These are phyloP conservation scores for Sarcophaga bullata DNA, from an alignment of 1,140 invertebrate species.

Conservation along the genomic window DNA sequence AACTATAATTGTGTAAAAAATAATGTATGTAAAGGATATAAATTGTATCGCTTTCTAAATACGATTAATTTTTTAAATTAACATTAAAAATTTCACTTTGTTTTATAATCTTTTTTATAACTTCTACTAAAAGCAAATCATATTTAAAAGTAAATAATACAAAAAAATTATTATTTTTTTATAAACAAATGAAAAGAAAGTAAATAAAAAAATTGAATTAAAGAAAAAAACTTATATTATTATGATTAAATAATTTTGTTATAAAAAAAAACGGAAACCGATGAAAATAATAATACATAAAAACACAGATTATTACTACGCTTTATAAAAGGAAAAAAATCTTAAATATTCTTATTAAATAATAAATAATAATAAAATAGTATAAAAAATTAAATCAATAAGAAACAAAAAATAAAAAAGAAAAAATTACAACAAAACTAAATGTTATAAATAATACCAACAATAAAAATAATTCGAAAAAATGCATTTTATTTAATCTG, in stretches of 20 bases:
- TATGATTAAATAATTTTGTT: slow-evolving; percentile 38
- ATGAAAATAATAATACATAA: slow-evolving; percentile 26
- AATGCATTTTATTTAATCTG: background rate
- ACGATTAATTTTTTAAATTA: too few relatives aligned
- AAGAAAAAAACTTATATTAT: slow-evolving; percentile 40
- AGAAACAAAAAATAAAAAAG: slow-evolving; percentile 3
- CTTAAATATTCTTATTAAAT: background rate
- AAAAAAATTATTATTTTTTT: slow-evolving; percentile 44
- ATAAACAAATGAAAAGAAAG: slow-evolving; percentile 35
- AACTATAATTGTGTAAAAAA: too few relatives aligned
- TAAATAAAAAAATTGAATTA: slow-evolving; percentile 45
- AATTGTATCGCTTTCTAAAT: too few relatives aligned
- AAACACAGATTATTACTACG: slow-evolving; percentile 28
- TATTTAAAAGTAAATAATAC: background rate
- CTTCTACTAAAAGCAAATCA: slow-evolving; percentile 9
- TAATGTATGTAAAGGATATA: too few relatives aligned
- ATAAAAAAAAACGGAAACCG: slow-evolving; percentile 39
- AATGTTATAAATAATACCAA: slow-evolving; percentile 30
- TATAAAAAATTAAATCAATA: slow-evolving; percentile 31
- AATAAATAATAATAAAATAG: slow-evolving; percentile 9
- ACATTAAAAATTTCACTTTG: background rate
- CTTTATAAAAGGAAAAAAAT: slow-evolving; percentile 36
- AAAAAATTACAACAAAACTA: slow-evolving; percentile 29
- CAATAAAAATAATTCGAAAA: background rate
- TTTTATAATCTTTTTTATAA: background rate